phyloP scores from a whole-genome alignment of 2,113 vertebrate genomes.

The Pygoscelis adeliae region DNA sequence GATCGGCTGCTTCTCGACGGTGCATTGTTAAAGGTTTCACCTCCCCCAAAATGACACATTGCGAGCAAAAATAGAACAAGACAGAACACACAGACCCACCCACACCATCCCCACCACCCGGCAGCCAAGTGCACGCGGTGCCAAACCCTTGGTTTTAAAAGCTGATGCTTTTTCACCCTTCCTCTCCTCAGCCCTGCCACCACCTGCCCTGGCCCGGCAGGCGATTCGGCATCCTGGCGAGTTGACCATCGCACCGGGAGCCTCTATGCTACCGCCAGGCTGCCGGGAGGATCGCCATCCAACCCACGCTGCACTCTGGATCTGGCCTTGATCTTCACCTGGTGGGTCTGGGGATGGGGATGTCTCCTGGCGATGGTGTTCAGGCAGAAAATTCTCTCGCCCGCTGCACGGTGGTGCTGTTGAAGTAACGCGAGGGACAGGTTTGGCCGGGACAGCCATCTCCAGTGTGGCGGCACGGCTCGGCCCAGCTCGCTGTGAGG shows the following conservation, averaged over 20 bases:
- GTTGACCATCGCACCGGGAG: fast-evolving
- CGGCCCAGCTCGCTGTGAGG: neutral
- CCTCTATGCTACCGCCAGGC: fast-evolving
- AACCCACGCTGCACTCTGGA: fast-evolving
- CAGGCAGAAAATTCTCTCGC: neutral
- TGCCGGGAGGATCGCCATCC: neutral
- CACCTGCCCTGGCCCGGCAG: neutral
- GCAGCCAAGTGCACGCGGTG: slow-evolving; percentile 3
- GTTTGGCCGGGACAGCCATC: neutral
- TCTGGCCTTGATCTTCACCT: neutral
- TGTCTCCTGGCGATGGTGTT: neutral
- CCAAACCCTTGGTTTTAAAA: slow-evolving; percentile 16
- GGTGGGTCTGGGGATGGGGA: neutral
- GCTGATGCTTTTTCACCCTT: neutral
- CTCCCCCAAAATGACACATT: slow-evolving; percentile 68
- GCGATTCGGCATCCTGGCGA: fast-evolving
- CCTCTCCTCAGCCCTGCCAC: neutral
- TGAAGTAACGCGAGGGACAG: fast-evolving
- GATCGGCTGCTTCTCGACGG: neutral
- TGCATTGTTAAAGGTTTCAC: slow-evolving; percentile 66
- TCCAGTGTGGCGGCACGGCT: fast-evolving
- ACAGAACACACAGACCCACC: slow-evolving; percentile 68
- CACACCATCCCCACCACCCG: slow-evolving; percentile 42
- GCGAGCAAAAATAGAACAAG: slow-evolving; percentile 65
- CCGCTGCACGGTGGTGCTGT: neutral